Conservation (phyloP, 2,113 vertebrate species). For the Synodontis membranacea region DNA sequence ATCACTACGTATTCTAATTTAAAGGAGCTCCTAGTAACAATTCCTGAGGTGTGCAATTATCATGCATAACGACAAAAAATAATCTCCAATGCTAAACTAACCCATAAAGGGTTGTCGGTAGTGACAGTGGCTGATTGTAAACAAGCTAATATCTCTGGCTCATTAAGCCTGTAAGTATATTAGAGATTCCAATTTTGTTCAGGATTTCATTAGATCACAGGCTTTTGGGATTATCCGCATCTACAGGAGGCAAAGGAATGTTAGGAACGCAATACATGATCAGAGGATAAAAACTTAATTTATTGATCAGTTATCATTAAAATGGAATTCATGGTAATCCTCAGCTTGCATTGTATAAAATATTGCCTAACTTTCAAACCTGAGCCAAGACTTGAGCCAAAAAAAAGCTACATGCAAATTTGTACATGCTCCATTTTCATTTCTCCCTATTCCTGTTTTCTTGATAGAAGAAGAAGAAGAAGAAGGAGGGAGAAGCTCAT, state of each 20-base stretch:
- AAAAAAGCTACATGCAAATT: not conserved
- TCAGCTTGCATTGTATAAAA: not conserved
- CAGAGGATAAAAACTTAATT: not conserved
- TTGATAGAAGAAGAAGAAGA: not conserved
- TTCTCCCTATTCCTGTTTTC: not conserved
- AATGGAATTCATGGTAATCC: not conserved
- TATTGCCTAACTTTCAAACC: not conserved
- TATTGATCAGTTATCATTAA: not conserved
- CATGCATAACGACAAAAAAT: not conserved
- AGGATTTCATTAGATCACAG: conserved; percentile 6
- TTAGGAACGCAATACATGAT: not conserved
- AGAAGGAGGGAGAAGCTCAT: not conserved
- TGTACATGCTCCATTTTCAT: not conserved
- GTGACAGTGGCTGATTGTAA: not conserved
- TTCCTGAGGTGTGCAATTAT: not conserved
- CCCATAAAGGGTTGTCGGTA: not conserved
- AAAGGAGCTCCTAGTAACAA: not conserved
- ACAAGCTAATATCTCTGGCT: conserved; percentile 10
- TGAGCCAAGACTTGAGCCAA: not conserved
- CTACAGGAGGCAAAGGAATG: not conserved
- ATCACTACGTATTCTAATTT: not conserved
- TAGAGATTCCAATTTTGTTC: not conserved
- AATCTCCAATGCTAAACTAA: not conserved
- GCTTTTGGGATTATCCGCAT: not conserved
- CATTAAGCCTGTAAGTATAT: not conserved